Evolutionary conservation across 2,888 invertebrate species (phyloP).

Genomic region (Phrixothrix hirtus): DNA sequence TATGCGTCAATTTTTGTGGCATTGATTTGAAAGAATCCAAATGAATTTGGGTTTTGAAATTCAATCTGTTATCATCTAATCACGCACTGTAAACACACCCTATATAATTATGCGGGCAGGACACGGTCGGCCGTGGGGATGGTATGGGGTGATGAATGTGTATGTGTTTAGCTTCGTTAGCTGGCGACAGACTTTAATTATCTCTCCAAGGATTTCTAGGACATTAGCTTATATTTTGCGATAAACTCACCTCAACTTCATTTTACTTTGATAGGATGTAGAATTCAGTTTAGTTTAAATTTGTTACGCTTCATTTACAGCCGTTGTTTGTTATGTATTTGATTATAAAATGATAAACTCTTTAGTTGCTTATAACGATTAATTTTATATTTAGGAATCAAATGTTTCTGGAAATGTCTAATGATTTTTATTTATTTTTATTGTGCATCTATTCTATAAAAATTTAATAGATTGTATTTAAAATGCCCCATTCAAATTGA

Average conservation of each 20-base stretch:
- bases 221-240: slow-evolving; percentile 43
- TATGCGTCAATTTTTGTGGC: slow-evolving; percentile 4
- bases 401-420: too few relatives aligned
- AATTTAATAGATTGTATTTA: too few relatives aligned
- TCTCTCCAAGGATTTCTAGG: slow-evolving; percentile 54
- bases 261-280: slow-evolving; percentile 42
- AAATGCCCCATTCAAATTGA: too few relatives aligned
- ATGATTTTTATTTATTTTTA: too few relatives aligned
- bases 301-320: slow-evolving; percentile 29
- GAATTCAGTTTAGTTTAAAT: slow-evolving; percentile 26
- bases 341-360: too few relatives aligned
- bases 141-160: slow-evolving; percentile 50
- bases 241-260: slow-evolving; percentile 40
- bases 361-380: too few relatives aligned
- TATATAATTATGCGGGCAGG: slow-evolving; percentile 50
- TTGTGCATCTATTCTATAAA: too few relatives aligned
- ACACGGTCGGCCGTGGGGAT: slow-evolving; percentile 39
- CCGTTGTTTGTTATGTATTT: slow-evolving; percentile 27
- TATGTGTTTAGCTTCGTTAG: slow-evolving; percentile 53
- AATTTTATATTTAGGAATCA: too few relatives aligned
- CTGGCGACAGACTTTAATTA: slow-evolving; percentile 55
- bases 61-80: slow-evolving; percentile 49
- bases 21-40: slow-evolving; percentile 34
- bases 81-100: slow-evolving; percentile 50
- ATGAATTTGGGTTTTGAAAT: slow-evolving; percentile 42